Base-by-base conservation (phyloP, 2,888 invertebrate species). In the Xylota segnis region DNA sequence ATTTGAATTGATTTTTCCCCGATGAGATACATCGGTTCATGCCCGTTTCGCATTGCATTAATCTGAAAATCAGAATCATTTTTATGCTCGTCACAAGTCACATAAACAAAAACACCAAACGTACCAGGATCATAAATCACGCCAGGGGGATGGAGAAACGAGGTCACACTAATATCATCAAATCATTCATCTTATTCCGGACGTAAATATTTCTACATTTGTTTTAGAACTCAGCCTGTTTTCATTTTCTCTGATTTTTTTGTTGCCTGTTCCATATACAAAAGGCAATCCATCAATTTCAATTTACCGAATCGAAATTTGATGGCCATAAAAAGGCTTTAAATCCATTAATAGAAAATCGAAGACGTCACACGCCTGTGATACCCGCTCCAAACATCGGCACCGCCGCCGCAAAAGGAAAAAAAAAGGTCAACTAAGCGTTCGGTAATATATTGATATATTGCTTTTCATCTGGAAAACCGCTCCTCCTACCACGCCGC, bases 341-440 rank as follows among this genome's bases (percentile, higher is more conserved):
- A 86, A 86, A 86, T 86, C 66, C 71, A 86, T 82, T 76, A 86
- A 77, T 76, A 82, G 76, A 77, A 86, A 71, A 86, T 86, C 76
- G 68, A 81, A 68, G 43, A 47, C 66, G 59, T 65, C 68, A 75
- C 68, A 75, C 79, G 79, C 70, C 23, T 70, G 45, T 12, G 47
- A 54, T 56, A 54, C 54, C 45, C 27, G 50, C 10, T 63, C 76
- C 9, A 56, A 34, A 56, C 5, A n/a, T n/a, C n/a, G n/a, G n/a
- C n/a, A n/a, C n/a, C n/a, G n/a, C n/a, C n/a, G n/a, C n/a, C n/a
- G n/a, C 23, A 34, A 27, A 52, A 23, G 2, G n/a, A 40, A 40
- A 72, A 58, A 59, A 74, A 65, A 45, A 76, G 86, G 66, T 76
- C 71, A 56, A 61, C 66, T 71, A 65, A 76, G 66, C 59, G 81